phyloP scores from a whole-genome alignment of 2,797 vertebrate genomes.

The Sarcoramphus papa region DNA sequence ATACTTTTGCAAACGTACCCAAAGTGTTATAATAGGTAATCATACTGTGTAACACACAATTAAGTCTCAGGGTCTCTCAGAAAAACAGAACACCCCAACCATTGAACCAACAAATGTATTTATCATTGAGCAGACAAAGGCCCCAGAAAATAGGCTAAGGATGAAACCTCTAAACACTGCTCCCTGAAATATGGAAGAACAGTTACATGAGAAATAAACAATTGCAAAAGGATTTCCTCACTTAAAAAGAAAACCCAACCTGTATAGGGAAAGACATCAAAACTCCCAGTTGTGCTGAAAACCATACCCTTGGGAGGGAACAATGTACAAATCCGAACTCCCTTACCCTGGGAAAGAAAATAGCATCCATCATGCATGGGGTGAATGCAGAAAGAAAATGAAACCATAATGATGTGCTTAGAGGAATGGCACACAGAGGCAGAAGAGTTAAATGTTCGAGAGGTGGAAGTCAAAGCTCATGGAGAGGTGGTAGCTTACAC shows the following conservation, averaged over 20 bases:
- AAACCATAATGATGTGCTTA: background rate
- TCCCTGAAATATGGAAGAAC: background rate
- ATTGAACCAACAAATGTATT: background rate
- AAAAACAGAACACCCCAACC: background rate
- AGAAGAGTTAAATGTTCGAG: background rate
- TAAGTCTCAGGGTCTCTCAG: background rate
- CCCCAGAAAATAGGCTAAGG: background rate
- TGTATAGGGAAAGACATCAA: background rate
- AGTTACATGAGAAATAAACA: background rate
- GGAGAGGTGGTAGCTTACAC: background rate
- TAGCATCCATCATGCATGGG: background rate
- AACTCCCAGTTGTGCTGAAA: background rate
- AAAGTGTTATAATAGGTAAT: background rate
- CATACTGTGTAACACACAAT: background rate
- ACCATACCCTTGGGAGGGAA: background rate
- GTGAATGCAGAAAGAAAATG: background rate
- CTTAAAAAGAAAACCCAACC: background rate
- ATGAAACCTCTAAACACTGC: background rate
- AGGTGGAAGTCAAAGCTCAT: background rate
- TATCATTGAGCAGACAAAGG: background rate
- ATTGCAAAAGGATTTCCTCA: background rate
- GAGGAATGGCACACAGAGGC: background rate
- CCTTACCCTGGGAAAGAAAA: background rate
- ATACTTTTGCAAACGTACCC: background rate
- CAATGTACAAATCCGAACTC: background rate